Conservation (phyloP, 2,888 invertebrate species). For the Drymonia ruficornis region DNA sequence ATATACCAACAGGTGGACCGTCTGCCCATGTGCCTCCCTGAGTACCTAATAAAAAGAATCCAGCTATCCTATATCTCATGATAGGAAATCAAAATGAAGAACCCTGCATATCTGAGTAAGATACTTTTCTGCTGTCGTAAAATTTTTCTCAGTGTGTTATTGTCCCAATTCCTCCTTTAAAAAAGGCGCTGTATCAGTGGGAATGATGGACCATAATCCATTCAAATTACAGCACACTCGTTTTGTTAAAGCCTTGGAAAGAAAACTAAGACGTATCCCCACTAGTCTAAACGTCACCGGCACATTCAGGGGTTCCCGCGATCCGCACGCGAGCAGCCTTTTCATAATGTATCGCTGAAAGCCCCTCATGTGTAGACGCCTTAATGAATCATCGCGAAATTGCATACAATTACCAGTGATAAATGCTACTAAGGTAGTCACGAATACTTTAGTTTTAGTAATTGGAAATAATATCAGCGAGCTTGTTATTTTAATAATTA, state of each 20-base stretch:
- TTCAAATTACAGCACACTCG: neutral
- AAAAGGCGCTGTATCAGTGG: no score
- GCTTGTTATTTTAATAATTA: neutral
- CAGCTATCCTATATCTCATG: no score
- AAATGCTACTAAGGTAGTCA: conserved; percentile 34
- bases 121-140: no score
- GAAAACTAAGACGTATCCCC: conserved; percentile 39
- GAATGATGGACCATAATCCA: no score
- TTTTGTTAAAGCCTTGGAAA: no score
- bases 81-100: no score
- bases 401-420: conserved; percentile 64
- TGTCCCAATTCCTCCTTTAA: no score
- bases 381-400: conserved; percentile 69
- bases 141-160: no score
- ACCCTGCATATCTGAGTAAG: no score
- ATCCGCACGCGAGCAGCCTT: conserved; percentile 68
- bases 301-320: conserved; percentile 64
- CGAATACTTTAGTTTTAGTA: conserved; percentile 29
- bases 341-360: conserved; percentile 76
- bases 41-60: no score
- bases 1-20: no score
- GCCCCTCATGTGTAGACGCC: conserved; percentile 69
- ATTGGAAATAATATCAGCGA: neutral
- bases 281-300: conserved; percentile 18
- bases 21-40: no score